A percentile compares a stretch with the other conserved stretches of the same genome.
These are phyloP conservation scores for Montifringilla adamsi DNA, from an alignment of 2,113 vertebrate genomes.

Conservation along the genomic window DNA sequence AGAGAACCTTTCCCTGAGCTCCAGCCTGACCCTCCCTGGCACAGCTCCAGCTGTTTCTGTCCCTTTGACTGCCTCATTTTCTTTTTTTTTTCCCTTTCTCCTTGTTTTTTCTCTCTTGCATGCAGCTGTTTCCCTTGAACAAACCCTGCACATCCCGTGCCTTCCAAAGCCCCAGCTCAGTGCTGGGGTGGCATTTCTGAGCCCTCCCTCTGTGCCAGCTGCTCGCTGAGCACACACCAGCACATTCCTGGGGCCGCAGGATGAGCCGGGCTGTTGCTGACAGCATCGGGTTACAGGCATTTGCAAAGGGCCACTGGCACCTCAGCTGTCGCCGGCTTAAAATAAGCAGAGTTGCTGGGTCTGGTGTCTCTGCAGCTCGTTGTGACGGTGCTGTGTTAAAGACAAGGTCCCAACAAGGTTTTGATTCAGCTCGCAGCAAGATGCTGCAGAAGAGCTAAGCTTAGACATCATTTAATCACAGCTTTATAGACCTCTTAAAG, in stretches of 20 bases:
- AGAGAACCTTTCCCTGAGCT: accelerated
- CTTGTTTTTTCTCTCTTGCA: no score
- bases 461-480: conserved; percentile 40
- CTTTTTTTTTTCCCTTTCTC: neutral
- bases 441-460: conserved; percentile 22
- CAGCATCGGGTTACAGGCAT: conserved; percentile 21
- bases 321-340: conserved; percentile 41
- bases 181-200: neutral
- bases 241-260: neutral
- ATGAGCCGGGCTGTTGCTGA: neutral
- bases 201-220: neutral
- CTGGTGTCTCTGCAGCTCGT: neutral
- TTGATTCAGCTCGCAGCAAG: conserved; percentile 36
- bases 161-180: neutral
- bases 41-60: neutral
- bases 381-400: neutral
- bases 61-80: neutral
- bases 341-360: conserved; percentile 42
- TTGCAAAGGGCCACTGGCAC: neutral
- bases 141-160: neutral
- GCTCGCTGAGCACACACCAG: neutral
- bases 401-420: conserved; percentile 18
- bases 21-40: neutral
- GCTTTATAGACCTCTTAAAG: conserved; percentile 43
- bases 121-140: neutral